These are phyloP conservation scores for Brachymystax lenok DNA, from an alignment of 2,797 vertebrate genomes.

Conservation along the genomic window DNA sequence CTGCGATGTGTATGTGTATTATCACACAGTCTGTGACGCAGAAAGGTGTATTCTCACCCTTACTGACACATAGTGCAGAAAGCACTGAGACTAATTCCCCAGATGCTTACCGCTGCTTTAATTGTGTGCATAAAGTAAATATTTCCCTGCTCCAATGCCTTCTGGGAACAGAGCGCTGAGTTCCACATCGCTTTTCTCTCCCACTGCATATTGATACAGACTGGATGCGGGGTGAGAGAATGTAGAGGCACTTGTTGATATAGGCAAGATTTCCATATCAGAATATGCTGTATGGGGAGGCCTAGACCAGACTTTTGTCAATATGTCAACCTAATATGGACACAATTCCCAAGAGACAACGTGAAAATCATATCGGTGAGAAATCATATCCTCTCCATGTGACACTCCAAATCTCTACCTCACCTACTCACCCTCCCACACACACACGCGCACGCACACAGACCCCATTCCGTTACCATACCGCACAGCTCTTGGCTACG, in stretches of 20 bases:
- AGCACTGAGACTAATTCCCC: not conserved
- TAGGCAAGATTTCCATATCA: no score
- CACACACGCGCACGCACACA: not conserved
- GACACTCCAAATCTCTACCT: no score
- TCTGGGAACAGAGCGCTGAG: not conserved
- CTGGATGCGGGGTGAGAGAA: not conserved
- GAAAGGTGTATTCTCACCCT: not conserved
- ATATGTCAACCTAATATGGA: no score
- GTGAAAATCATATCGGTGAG: no score
- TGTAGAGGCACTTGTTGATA: no score
- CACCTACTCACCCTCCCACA: no score
- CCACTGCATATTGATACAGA: not conserved
- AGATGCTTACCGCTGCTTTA: not conserved
- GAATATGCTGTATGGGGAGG: no score
- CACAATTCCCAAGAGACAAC: no score
- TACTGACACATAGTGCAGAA: not conserved
- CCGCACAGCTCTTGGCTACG: constrained; percentile 29
- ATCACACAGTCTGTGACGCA: no score
- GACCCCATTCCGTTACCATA: constrained; percentile 12
- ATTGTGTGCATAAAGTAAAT: not conserved
- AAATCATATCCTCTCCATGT: no score
- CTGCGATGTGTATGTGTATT: no score
- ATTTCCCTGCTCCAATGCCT: not conserved
- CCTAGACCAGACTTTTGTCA: no score
- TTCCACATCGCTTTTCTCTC: not conserved